phyloP scores from a whole-genome alignment of 1,140 invertebrate genomes.

The Saccostrea echinata region DNA sequence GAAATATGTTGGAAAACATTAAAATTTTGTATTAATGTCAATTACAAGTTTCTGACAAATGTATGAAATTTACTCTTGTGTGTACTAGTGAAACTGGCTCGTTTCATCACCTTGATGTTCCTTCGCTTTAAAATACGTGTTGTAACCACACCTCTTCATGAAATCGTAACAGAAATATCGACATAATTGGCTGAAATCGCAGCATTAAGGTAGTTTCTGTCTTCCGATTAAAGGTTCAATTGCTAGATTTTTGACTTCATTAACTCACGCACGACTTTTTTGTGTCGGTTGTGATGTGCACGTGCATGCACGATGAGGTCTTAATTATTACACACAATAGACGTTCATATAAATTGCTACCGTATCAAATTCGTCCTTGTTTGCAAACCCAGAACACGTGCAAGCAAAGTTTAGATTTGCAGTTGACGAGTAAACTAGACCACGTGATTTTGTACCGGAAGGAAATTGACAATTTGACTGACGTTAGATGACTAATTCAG shows the following conservation, averaged over 20 bases:
- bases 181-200: not conserved
- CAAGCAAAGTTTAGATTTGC: not conserved
- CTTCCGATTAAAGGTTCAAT: constrained; percentile 8
- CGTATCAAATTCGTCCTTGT: not conserved
- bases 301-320: constrained; percentile 18
- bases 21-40: too few species aligned
- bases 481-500: constrained; percentile 44
- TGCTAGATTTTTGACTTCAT: not conserved
- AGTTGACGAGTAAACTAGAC: constrained; percentile 25
- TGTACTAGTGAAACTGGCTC: too few species aligned
- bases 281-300: not conserved
- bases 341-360: not conserved
- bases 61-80: too few species aligned
- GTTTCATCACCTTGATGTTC: too few species aligned
- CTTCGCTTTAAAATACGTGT: not conserved
- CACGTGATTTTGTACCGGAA: constrained; percentile 33
- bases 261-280: not conserved
- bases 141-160: not conserved
- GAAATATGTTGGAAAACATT: too few species aligned
- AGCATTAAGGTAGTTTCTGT: not conserved
- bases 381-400: constrained; percentile 15
- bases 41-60: too few species aligned
- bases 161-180: not conserved
- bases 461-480: constrained; percentile 37
- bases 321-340: not conserved